Evolutionary conservation across 1,140 invertebrate species (phyloP), one percentile per base, ranked within the genome.

Genomic region (Venustaconcha ellipsiformis): DNA sequence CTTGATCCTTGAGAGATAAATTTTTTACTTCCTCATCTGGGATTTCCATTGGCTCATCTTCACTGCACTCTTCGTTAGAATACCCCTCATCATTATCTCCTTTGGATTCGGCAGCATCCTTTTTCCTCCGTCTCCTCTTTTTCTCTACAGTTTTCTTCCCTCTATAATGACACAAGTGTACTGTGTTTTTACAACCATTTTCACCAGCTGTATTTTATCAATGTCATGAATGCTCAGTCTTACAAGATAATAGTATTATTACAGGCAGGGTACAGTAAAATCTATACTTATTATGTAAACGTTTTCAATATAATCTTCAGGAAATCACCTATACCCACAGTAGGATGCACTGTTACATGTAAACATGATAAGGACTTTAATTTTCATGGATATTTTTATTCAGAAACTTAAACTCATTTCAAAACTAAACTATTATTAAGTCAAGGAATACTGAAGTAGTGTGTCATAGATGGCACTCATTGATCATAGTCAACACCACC

Each of bases 71-170:
- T n/a, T 86, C 82, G 56, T 84, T 84, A 77, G 84, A 76, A 63
- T 68, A 70, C 71, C 84, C 81, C 69, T 73, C 62, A 56, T 72
- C 72, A 63, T 74, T 78, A 57, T 70, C 67, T 57, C 79, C 73
- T 56, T 82, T 90, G 60, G 62, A 64, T 57, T 78, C 78, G 37
- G 72, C 68, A 60, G 79, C 75, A 66, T 83, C 90, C 91, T 82
- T 78, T 71, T 79, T 82, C 72, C 78, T 81, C 74, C 81, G 78
- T 64, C 80, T 81, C 58, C 80, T 81, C 77, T 82, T 83, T 75
- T 82, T 84, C 68, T 78, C 75, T 30, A 72, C 78, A 62, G 74
- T 74, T 74, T 82, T 83, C 70, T 81, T 85, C 11, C 82, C 80
- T 70, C 84, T 86, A 26, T 14, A 67, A 72, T 67, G 14, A 30